Base-by-base conservation (phyloP, 2,888 invertebrate genomes). In the Julus scandinavius region DNA sequence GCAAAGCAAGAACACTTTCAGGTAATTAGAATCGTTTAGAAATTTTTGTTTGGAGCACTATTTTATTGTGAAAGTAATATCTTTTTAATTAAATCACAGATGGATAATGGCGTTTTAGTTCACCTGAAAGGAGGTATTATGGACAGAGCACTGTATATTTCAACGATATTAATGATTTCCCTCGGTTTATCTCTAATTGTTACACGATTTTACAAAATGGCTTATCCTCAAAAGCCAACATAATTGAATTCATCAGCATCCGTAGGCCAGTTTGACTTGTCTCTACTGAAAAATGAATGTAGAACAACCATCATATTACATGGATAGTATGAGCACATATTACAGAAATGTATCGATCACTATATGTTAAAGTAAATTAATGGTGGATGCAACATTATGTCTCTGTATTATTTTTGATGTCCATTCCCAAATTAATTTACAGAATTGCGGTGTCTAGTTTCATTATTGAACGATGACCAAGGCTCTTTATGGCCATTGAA, bases 1-100 rank as follows among this genome's bases (percentile, higher is more conserved):
- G 20, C 20, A 29, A 41, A 80, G 13, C 87, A 87, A 45, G 87
- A 87, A 83, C n/a, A 41, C 17, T 87, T 87, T 83, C 87, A 87
- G 87, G 87, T 87, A 20, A 63, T 20, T n/a, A n/a, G n/a, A 17
- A n/a, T 63, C 5, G 20, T 15, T 4, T 54, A 54, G 54, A 13
- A 54, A 54, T 54, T 1, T 49, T 49, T 49, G 58, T 0, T n/a
- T 63, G 7, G 20, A n/a, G 20, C 20, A 63, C 49, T 49, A 9
- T 49, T 63, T 63, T 15, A 13, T 45, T 84, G 45, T 17, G 40
- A 9, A 84, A 40, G 6, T 40, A 7, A 84, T 40, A 40, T 40
- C 9, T 17, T 84, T 84, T 13, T 84, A 4, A 13, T 54, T 7
- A 15, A 50, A n/a, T 88, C 54, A 50, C 40, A 88, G 88, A n/a